A percentile compares a stretch with the other conserved stretches of the same genome.
Evolutionary conservation across 2,113 vertebrate genomes (phyloP).

Genomic region (Callipepla californica): DNA sequence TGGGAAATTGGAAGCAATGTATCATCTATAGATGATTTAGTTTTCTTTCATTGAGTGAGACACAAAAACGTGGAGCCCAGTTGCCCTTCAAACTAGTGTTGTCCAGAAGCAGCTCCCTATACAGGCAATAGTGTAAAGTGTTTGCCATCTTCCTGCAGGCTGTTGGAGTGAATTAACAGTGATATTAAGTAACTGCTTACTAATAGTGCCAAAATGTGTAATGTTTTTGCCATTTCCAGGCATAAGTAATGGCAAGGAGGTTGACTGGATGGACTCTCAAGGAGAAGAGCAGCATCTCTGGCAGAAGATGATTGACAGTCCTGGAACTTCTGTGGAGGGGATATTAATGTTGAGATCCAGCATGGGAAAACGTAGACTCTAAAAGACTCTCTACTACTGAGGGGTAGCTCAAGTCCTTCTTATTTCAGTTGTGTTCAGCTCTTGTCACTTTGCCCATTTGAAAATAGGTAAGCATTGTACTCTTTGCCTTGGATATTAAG

Average conservation of each 20-base stretch:
- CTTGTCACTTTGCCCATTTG: background rate
- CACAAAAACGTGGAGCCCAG: background rate
- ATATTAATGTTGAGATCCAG: slow-evolving; percentile 93
- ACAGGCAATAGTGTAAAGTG: background rate
- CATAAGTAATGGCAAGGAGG: slow-evolving; percentile 89
- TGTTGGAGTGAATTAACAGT: background rate
- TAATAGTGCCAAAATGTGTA: background rate
- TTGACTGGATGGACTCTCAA: slow-evolving; percentile 95
- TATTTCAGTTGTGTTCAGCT: background rate
- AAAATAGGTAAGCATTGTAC: background rate
- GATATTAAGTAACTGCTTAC: background rate
- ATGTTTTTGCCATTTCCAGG: slow-evolving; percentile 76
- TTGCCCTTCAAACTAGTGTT: background rate
- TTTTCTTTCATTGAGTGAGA: background rate
- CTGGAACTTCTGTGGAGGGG: slow-evolving; percentile 89
- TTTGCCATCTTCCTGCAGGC: background rate
- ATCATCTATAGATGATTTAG: background rate
- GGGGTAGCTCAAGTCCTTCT: background rate
- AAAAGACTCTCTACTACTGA: slow-evolving; percentile 16
- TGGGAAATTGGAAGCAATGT: background rate
- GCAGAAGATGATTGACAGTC: slow-evolving; percentile 93
- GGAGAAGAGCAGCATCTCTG: slow-evolving; percentile 93
- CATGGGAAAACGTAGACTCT: slow-evolving; percentile 87
- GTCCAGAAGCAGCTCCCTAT: background rate
- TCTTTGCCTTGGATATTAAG: slow-evolving; percentile 24